Evolutionary conservation across 2,113 vertebrate genomes (phyloP).

Genomic region (Coturnix japonica): DNA sequence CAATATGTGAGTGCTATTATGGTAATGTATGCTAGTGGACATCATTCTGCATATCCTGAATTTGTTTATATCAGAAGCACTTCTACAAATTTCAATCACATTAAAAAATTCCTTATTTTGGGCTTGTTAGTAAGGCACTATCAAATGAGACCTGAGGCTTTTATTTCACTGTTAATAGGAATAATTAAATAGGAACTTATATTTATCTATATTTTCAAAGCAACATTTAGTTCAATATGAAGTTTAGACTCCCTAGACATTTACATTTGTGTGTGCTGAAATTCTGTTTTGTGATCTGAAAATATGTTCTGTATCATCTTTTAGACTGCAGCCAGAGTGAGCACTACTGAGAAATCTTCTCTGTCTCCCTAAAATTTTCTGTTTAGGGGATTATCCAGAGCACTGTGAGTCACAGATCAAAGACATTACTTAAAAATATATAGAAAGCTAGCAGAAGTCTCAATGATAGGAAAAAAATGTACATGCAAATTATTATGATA

Average conservation of each 20-base stretch:
- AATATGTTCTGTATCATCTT: slow-evolving; percentile 13
- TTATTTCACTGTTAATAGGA: not conserved
- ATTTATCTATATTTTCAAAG: not conserved
- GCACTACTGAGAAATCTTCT: not conserved
- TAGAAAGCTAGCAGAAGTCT: not conserved
- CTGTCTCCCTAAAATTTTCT: not conserved
- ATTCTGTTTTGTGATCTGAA: not conserved
- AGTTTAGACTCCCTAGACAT: not conserved
- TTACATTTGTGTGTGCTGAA: not conserved
- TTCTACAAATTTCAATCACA: not conserved
- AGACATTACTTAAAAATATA: not conserved
- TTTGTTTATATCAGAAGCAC: not conserved
- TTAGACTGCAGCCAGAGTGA: not conserved
- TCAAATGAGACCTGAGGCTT: not conserved
- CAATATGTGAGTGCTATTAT: not conserved
- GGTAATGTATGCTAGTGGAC: not conserved
- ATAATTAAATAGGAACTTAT: not conserved
- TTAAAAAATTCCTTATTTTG: not conserved
- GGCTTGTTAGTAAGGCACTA: not conserved
- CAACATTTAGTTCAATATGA: not conserved
- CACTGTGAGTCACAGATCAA: not conserved
- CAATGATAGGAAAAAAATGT: not conserved
- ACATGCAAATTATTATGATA: not conserved
- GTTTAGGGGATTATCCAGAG: not conserved
- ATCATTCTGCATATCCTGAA: not conserved